These are phyloP conservation scores for Crotalus helleri DNA, from an alignment of 2,113 vertebrate species.

Conservation along the genomic window DNA sequence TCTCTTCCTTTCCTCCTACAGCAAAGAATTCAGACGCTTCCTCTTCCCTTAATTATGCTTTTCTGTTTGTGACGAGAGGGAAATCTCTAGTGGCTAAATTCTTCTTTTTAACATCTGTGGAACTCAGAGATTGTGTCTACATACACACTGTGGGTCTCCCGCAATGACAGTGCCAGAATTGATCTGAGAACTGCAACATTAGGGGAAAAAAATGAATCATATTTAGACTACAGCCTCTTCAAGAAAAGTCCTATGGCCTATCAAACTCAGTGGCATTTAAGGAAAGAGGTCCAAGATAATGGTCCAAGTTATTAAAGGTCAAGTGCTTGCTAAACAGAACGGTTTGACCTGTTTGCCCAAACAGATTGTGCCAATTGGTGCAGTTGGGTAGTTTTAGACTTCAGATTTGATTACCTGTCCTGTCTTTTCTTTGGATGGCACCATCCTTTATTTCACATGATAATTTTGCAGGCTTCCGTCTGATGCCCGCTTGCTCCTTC, in stretches of 20 bases:
- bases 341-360: background rate
- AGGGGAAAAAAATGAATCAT: background rate
- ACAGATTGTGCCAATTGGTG: background rate
- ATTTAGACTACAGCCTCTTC: background rate
- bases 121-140: background rate
- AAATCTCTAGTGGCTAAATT: constrained; percentile 58
- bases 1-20: constrained; percentile 56
- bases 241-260: background rate
- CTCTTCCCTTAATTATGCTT: constrained; percentile 49
- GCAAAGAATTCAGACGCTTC: constrained; percentile 57
- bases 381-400: background rate
- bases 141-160: background rate
- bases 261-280: background rate
- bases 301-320: background rate
- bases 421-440: background rate
- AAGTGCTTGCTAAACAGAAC: background rate
- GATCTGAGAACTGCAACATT: background rate
- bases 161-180: background rate
- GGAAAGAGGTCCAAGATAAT: background rate
- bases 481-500: background rate
- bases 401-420: background rate
- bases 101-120: constrained; percentile 48
- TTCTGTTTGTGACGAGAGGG: constrained; percentile 43
- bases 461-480: background rate
- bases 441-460: background rate